Evolutionary conservation across 2,888 invertebrate genomes (phyloP), one percentile per base, ranked within the genome.

Genomic region (Cynaeus angustus): DNA sequence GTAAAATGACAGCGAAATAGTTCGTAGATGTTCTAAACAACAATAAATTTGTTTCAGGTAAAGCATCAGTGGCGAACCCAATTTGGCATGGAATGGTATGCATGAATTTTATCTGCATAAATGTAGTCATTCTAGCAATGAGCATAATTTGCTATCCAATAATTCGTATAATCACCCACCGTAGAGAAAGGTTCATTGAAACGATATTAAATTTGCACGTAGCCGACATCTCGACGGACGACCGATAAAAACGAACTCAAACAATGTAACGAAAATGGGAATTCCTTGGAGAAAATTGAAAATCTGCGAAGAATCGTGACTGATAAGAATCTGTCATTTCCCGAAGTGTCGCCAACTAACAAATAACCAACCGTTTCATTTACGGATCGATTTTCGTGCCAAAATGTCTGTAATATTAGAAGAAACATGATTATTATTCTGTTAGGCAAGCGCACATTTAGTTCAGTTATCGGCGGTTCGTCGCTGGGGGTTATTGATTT

Each of bases 321-420:
- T 77, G 80, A 80, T 80, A 80, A 79, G 74, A 75, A 79, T 79
- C 78, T 75, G 77, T 79, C 77, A 79, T 80, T 80, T 80, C 80
- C 79, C 72, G 74, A 59, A 67, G 75, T 74, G 78, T 77, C 77
- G 76, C 68, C 75, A 74, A 72, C 73, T 71, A 72, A 77, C 74
- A 77, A 74, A 76, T 74, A 74, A 73, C 72, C 71, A 45, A 45
- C 66, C 53, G 66, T 50, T 59, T 58, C 52, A 46, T 65, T 72
- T 68, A 69, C 69, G 72, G 73, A 76, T 75, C 74, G 74, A 76
- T 76, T 73, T 52, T 68, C 66, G 66, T 69, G 61, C 48, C 59
- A 68, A 73, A 73, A 75, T 70, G 73, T 65, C 61, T 61, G 64
- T 62, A 61, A 71, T 68, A 74, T 71, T 69, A 76, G 70, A 72